Evolutionary conservation across 2,888 invertebrate genomes (phyloP).

Genomic region (Rambutsinella grinnellia): DNA sequence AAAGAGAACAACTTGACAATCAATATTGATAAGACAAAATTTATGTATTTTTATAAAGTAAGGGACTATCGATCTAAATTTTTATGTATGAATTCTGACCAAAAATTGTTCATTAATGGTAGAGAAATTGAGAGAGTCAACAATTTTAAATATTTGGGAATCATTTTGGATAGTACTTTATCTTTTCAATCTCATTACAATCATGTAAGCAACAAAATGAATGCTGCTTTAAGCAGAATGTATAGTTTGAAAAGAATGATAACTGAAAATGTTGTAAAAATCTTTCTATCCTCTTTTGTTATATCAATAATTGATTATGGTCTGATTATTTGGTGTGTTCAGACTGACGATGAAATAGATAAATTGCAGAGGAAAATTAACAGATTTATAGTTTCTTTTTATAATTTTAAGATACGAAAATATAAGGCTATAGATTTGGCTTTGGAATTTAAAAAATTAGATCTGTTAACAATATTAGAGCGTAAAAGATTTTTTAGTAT

Average conservation of each 20-base stretch:
- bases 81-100: too few relatives aligned
- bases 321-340: conserved; percentile 4
- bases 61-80: too few relatives aligned
- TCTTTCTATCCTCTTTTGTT: conserved; percentile 6
- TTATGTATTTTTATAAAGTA: neutral
- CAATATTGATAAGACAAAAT: neutral
- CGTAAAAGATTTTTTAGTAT: neutral
- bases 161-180: conserved; percentile 11
- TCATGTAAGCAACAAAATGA: conserved; percentile 2
- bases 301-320: conserved; percentile 2
- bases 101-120: too few relatives aligned
- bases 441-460: neutral
- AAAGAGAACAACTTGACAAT: neutral
- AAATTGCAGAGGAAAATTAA: conserved; percentile 14
- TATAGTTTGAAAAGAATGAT: neutral
- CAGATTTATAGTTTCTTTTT: neutral
- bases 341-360: neutral
- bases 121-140: conserved; percentile 1
- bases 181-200: conserved; percentile 11
- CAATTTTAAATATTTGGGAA: conserved; percentile 15
- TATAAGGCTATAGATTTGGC: too few relatives aligned
- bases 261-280: neutral
- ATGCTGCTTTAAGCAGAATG: conserved; percentile 6
- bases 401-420: neutral
- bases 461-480: neutral